Base-by-base conservation (phyloP, 2,113 vertebrate genomes). In the Dicentrarchus labrax region DNA sequence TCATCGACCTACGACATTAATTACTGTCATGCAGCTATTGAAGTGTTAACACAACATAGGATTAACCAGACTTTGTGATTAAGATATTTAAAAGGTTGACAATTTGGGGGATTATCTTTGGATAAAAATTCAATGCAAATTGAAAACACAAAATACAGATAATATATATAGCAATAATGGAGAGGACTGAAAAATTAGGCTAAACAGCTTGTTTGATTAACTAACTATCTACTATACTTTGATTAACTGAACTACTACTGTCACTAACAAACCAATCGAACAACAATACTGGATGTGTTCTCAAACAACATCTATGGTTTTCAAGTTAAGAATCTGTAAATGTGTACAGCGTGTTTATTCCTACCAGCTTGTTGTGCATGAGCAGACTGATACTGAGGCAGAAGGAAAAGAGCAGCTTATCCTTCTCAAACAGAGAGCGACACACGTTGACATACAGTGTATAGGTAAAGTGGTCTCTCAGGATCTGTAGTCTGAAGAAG, bases 321-420 rank as follows among this genome's bases (percentile, higher is more conserved):
- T 22, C 3, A 48, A 60, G 17, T 36, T 9, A 22, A 39, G 30
- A 7, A n/a, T 60, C 53, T 56, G 38, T 47, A 19, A 15, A 22
- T 39, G 21, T 13, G 70, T 75, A 48, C 22, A 62, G 41, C 5
- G 13, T 59, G 47, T 73, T 21, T 60, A 30, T 82, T 72, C 96
- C 93, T 78, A 97, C 97, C 94, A 89, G 41, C 19, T 70, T 88
- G 4, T 95, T 91, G 45, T 97, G 94, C 74, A 96, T 95, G 59
- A 97, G 94, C 62, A 98, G 95, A 87, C 96, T 97, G 80, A 97
- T 88, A 22, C 92, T 97, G 70, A 98, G 95, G 90, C 96, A 95
- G 84, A 98, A 97, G 84, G 97, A 97, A 86, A 98, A 98, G 36
- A 98, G 96, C 54, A 98, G 94, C 80, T 98, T 98, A 89, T 98